Evolutionary conservation across 2,113 vertebrate species (phyloP).

Genomic region (Manacus vitellinus): DNA sequence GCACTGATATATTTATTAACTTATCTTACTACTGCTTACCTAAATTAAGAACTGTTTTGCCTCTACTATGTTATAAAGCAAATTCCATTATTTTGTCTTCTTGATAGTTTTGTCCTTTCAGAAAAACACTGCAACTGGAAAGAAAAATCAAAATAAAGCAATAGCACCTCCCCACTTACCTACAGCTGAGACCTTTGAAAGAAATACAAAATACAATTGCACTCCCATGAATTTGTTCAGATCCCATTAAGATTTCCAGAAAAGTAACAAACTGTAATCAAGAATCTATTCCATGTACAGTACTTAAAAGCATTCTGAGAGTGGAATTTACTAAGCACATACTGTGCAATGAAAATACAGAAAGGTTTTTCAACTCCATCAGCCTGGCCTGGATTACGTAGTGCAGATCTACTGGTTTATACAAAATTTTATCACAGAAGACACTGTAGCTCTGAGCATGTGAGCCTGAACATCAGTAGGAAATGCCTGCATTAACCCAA

Average conservation of each 20-base stretch:
- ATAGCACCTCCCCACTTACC: not conserved
- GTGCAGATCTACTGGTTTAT: not conserved
- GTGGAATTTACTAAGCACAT: not conserved
- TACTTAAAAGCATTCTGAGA: not conserved
- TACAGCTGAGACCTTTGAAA: not conserved
- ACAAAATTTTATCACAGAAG: not conserved
- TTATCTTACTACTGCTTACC: not conserved
- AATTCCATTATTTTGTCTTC: not conserved
- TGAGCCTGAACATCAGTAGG: not conserved
- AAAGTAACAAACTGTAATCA: not conserved
- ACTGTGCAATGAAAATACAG: not conserved
- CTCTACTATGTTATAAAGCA: not conserved
- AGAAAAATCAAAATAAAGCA: not conserved
- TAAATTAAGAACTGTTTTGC: not conserved
- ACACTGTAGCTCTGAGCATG: not conserved
- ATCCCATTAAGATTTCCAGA: not conserved
- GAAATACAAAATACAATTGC: not conserved
- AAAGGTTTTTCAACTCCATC: not conserved
- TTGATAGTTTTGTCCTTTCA: not conserved
- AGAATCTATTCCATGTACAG: not conserved
- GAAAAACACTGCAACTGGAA: not conserved
- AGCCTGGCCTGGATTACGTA: fast-evolving
- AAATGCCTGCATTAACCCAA: not conserved
- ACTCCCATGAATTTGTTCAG: not conserved
- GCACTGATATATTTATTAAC: fast-evolving